Conservation (phyloP, 2,888 invertebrate genomes). For the Xestia xanthographa region DNA sequence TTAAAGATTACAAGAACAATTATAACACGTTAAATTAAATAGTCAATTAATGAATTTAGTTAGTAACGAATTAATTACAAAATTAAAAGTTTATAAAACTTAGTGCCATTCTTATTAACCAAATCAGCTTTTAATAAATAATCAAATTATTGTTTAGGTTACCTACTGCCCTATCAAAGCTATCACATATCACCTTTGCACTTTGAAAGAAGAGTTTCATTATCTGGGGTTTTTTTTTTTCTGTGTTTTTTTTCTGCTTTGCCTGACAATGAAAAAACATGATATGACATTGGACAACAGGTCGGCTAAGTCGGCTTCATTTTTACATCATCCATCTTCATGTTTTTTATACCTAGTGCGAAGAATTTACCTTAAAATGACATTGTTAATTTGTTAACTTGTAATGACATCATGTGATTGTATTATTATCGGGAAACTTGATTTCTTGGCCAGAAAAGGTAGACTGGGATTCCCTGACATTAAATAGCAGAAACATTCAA, state of each 20-base stretch:
- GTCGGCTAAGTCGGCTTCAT: not conserved
- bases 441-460: slow-evolving; percentile 40
- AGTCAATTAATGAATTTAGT: too few relatives aligned
- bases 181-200: slow-evolving; percentile 28
- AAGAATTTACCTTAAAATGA: not conserved
- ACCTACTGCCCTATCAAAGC: slow-evolving; percentile 5
- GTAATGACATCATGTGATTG: slow-evolving; percentile 15
- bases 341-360: not conserved
- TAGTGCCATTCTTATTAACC: not conserved
- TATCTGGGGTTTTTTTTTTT: slow-evolving; percentile 4
- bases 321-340: not conserved
- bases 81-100: not conserved
- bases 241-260: not conserved
- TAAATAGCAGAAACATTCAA: slow-evolving; percentile 30
- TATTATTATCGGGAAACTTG: slow-evolving; percentile 29
- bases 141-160: slow-evolving; percentile 14
- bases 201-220: slow-evolving; percentile 5
- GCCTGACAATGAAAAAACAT: slow-evolving; percentile 1
- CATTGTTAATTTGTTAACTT: not conserved
- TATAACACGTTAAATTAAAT: not conserved
- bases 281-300: slow-evolving; percentile 1
- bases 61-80: not conserved
- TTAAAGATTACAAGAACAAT: not conserved
- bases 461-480: slow-evolving; percentile 66
- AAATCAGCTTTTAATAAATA: slow-evolving; percentile 14